Evolutionary conservation across 2,113 vertebrate species (phyloP).

Genomic region (Corydoras maculifer): DNA sequence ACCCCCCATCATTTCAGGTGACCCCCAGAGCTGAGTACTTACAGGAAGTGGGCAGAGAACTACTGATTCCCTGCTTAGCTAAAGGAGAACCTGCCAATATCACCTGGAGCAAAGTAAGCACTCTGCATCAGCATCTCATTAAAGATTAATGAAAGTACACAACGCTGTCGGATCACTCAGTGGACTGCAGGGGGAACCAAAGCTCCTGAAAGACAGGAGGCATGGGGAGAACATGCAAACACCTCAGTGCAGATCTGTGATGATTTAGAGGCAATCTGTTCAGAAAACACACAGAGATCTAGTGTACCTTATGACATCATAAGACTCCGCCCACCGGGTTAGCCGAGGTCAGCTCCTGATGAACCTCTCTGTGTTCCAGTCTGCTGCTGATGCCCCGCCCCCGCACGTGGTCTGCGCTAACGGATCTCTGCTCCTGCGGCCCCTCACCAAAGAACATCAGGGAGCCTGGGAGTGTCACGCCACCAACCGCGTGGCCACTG

Average conservation of each 20-base stretch:
- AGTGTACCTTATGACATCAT: too few species aligned
- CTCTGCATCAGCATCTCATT: too few species aligned
- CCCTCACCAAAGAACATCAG: conserved; percentile 80
- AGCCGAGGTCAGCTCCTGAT: neutral
- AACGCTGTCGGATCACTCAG: too few species aligned
- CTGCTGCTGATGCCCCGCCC: conserved; percentile 62
- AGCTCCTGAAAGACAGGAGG: too few species aligned
- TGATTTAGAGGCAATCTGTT: too few species aligned
- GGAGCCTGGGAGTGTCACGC: conserved; percentile 84
- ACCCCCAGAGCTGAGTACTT: conserved; percentile 81
- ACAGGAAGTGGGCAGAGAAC: conserved; percentile 86
- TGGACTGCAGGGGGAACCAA: too few species aligned
- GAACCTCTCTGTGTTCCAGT: conserved; percentile 43
- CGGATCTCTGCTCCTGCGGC: conserved; percentile 77
- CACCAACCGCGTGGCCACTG: conserved; percentile 76
- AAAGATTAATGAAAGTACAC: too few species aligned
- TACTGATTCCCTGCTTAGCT: conserved; percentile 79
- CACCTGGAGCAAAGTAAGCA: conserved; percentile 83
- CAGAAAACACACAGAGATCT: too few species aligned
- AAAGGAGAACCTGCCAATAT: conserved; percentile 73
- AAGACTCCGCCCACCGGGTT: too few species aligned
- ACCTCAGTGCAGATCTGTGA: too few species aligned
- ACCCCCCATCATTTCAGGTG: conserved; percentile 76
- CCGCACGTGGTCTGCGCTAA: conserved; percentile 68
- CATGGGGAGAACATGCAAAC: too few species aligned